Evolutionary conservation across 1,140 invertebrate genomes (phyloP).

Genomic region (Drosophila albomicans): DNA sequence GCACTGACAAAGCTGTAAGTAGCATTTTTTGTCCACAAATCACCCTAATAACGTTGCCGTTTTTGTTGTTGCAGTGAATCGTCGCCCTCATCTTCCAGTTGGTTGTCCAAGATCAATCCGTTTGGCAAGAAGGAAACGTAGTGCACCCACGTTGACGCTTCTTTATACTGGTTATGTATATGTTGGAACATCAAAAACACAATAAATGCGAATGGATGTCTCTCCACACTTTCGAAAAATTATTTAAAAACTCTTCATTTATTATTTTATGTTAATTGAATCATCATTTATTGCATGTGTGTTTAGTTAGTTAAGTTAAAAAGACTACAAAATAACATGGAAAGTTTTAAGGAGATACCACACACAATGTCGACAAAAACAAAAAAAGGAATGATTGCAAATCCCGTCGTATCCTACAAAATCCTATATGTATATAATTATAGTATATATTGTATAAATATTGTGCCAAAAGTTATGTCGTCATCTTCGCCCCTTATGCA

Average conservation of each 20-base stretch:
- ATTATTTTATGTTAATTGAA: slow-evolving; percentile 21
- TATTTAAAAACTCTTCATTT: background rate
- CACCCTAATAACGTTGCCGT: background rate
- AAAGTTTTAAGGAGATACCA: slow-evolving; percentile 32
- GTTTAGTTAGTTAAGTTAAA: slow-evolving; percentile 51
- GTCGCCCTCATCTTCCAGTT: slow-evolving; percentile 85
- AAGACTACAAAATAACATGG: slow-evolving; percentile 52
- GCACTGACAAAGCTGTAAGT: slow-evolving; percentile 79
- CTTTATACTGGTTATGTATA: slow-evolving; percentile 36
- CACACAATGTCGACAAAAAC: slow-evolving; percentile 38
- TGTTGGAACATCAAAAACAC: slow-evolving; percentile 54
- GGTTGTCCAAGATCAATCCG: slow-evolving; percentile 90
- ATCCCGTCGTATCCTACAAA: slow-evolving; percentile 42
- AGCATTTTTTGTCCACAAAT: background rate
- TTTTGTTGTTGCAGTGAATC: slow-evolving; percentile 56
- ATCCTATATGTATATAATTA: slow-evolving; percentile 43
- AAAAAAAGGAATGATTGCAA: slow-evolving; percentile 70
- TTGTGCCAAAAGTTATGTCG: slow-evolving; percentile 59
- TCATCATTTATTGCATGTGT: slow-evolving; percentile 61
- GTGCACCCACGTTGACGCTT: background rate
- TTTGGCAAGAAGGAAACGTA: slow-evolving; percentile 89
- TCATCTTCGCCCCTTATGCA: slow-evolving; percentile 86
- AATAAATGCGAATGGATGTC: slow-evolving; percentile 22
- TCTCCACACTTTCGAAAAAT: slow-evolving; percentile 11
- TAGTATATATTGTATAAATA: slow-evolving; percentile 36